Base-by-base conservation (phyloP, 2,113 vertebrate species). In the Amblyopsis rosae region DNA sequence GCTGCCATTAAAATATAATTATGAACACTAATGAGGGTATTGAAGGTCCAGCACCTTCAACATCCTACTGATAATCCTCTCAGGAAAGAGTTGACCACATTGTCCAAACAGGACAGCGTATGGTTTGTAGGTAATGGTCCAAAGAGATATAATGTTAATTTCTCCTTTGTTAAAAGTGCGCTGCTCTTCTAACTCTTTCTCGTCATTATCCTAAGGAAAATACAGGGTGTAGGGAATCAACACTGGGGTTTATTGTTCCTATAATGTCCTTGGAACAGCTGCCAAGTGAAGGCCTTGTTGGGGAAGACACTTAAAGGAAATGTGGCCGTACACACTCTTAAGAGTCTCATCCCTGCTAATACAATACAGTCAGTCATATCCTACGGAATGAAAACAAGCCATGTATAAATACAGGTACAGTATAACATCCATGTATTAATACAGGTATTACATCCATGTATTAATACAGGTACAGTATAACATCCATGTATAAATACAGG, bases 181-280 rank as follows among this genome's bases (percentile, higher is more conserved):
- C 56, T 65, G 70, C 77, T 70, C 70, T 46, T 35, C 66, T 59
- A 69, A 63, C 65, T 54, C 45, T 53, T 72, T 54, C 51, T 66
- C 13, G 68, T 62, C 15, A 35, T 19, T 50, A 35, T 71, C 55
- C 62, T 12, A 11, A 68, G 50, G 41, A 33, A 65, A 26, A 48
- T 68, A 47, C 70, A 6, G 47, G 49, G 35, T 32, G 55, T 55
- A 56, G 65, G 12, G 60, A 41, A 70, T 75, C 48, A 62, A n/a
- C 72, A 50, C 7, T 45, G 12, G 57, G 59, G 3, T 66, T 26
- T 76, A 70, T 77, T 61, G 45, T 65, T 57, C 35, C 32, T 67
- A 67, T 41, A 41, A 69, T 56, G 56, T 35, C 65, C 9, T 1
- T 0, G 12, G 45, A 65, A 61, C 9, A 6, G 17, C 56, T 59